Evolutionary conservation across 2,888 invertebrate species (phyloP), one percentile per base, ranked within the genome.

Genomic region (Acrobasis repandana): DNA sequence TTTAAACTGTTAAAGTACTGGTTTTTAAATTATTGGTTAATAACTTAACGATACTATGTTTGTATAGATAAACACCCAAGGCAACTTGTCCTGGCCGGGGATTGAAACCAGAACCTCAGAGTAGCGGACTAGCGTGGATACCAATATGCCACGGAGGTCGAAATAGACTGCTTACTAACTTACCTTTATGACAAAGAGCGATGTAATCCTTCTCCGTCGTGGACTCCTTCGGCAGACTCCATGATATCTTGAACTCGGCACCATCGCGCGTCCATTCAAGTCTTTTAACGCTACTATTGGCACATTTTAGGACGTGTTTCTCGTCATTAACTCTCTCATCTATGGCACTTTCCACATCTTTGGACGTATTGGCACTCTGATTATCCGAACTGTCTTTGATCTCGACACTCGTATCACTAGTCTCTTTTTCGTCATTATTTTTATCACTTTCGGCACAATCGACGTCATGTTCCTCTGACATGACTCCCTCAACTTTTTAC

Each of bases 101-200:
- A n/a, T n/a, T n/a, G n/a, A n/a, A n/a, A n/a, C n/a, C n/a, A n/a
- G n/a, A n/a, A n/a, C n/a, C n/a, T n/a, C n/a, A n/a, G n/a, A n/a
- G n/a, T n/a, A n/a, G n/a, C n/a, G n/a, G n/a, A n/a, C n/a, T n/a
- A n/a, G n/a, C n/a, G n/a, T n/a, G n/a, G n/a, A n/a, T n/a, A n/a
- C n/a, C n/a, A n/a, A n/a, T n/a, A n/a, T n/a, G n/a, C n/a, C n/a
- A n/a, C n/a, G n/a, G n/a, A n/a, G n/a, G n/a, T n/a, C n/a, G 28
- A 28, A 28, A 28, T 28, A 28, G 28, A 28, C 28, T 6, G 6
- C 8, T 5, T 28, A 28, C 11, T 18, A 14, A 46, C 93, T 88
- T 74, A 94, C 94, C 94, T 88, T 85, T 78, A 74, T 82, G 88
- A 77, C 92, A 94, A 67, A 94, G 78, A 56, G 92, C 93, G 72